phyloP scores from a whole-genome alignment of 2,888 invertebrate species.

The Chironomus riparius region DNA sequence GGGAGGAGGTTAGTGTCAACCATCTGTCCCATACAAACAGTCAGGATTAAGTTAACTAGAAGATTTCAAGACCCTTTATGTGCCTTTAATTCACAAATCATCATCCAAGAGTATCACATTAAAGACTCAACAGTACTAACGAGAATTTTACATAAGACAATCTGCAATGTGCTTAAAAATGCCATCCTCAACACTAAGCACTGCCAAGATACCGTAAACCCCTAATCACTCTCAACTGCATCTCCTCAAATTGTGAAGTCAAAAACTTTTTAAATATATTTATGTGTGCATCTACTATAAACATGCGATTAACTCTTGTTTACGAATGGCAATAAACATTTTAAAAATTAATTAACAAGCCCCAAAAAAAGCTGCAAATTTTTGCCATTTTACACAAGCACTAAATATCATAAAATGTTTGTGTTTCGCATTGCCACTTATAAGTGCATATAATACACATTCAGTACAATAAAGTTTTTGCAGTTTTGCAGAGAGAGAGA shows the following conservation, averaged over 20 bases:
- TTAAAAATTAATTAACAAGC: constrained; percentile 23
- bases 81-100: too few relatives aligned
- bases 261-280: background rate
- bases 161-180: too few relatives aligned
- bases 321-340: constrained; percentile 18
- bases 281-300: background rate
- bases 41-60: too few relatives aligned
- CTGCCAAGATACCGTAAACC: background rate
- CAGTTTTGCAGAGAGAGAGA: background rate
- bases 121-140: too few relatives aligned
- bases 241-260: too few relatives aligned
- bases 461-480: constrained; percentile 12
- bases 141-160: too few relatives aligned
- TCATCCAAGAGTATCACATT: too few relatives aligned
- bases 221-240: too few relatives aligned
- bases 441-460: background rate
- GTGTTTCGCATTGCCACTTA: constrained; percentile 4
- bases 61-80: too few relatives aligned
- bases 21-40: too few relatives aligned
- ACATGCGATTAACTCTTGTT: background rate
- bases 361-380: background rate
- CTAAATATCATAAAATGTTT: constrained; percentile 13
- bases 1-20: too few relatives aligned
- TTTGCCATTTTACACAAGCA: background rate
- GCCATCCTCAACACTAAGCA: background rate